Evolutionary conservation across 2,888 invertebrate species (phyloP).

Genomic region (Megamerina dolium): DNA sequence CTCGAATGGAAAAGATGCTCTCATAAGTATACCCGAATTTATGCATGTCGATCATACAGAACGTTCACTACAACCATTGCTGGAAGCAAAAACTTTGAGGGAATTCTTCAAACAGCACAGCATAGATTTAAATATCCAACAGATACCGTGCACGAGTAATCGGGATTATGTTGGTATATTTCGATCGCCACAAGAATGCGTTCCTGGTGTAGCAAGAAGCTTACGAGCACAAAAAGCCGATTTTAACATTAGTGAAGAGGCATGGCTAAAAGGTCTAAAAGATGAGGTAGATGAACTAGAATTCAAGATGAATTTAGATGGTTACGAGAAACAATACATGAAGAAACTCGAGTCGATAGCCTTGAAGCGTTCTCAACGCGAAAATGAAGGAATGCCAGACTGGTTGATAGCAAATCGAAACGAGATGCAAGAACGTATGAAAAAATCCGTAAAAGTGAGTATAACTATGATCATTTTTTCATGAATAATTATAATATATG

Average conservation of each 20-base stretch:
- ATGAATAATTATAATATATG: not conserved
- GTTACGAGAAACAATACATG: slow-evolving; percentile 13
- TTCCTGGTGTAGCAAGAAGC: not conserved
- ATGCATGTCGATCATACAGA: slow-evolving; percentile 36
- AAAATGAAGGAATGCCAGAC: not conserved
- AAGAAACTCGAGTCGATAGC: slow-evolving; percentile 1
- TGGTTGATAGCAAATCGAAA: not conserved
- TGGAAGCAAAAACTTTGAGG: slow-evolving; percentile 26
- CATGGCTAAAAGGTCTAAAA: slow-evolving; percentile 30
- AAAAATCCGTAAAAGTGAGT: not conserved
- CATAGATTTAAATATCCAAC: slow-evolving; percentile 24
- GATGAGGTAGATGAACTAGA: slow-evolving; percentile 16
- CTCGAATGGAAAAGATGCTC: slow-evolving; percentile 6
- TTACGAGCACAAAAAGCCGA: slow-evolving; percentile 22
- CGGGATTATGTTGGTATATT: slow-evolving; percentile 30
- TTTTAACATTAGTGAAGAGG: slow-evolving; percentile 26
- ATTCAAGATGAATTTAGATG: slow-evolving; percentile 18
- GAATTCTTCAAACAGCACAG: slow-evolving; percentile 23
- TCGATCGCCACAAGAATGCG: slow-evolving; percentile 14
- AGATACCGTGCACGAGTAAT: slow-evolving; percentile 24
- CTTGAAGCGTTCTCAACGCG: slow-evolving; percentile 3
- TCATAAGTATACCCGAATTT: slow-evolving; percentile 30
- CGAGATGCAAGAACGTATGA: not conserved
- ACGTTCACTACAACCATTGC: slow-evolving; percentile 31
- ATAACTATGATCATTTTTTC: not conserved